Percentiles rank a stretch among this genome's conserved stretches.
Conservation (phyloP, 2,797 vertebrate species). For the Gallirallus australis region DNA sequence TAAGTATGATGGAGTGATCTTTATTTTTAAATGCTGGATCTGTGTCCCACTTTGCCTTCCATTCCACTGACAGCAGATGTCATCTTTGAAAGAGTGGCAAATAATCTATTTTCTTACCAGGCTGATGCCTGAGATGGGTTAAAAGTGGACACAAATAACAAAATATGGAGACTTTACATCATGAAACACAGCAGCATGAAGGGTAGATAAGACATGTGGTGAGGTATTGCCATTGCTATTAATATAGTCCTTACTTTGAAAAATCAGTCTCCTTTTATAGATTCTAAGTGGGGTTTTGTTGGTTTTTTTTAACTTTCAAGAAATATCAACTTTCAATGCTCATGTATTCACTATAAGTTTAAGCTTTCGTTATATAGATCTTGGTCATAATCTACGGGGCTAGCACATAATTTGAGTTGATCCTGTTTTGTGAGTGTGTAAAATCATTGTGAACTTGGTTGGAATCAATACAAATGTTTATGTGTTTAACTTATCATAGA, state of each 20-base stretch:
- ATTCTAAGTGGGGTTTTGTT: neutral
- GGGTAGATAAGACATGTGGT: neutral
- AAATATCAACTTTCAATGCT: neutral
- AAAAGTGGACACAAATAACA: neutral
- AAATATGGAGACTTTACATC: neutral
- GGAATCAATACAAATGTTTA: neutral
- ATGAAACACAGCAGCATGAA: neutral
- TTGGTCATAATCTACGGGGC: neutral
- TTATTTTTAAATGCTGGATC: neutral
- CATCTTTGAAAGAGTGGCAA: neutral
- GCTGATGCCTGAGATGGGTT: neutral
- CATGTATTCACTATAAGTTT: neutral
- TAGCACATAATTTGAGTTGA: neutral
- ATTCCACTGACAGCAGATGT: neutral
- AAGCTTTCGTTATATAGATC: neutral
- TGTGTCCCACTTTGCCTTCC: neutral
- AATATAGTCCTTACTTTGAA: neutral
- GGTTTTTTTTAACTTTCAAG: neutral
- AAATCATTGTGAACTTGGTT: neutral
- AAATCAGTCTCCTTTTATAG: neutral
- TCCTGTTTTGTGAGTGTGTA: neutral
- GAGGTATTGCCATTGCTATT: neutral
- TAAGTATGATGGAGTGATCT: neutral
- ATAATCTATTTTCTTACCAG: neutral
- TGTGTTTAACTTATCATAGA: neutral